Base-by-base conservation (phyloP, 2,113 vertebrate species). In the Lichenostomus cassidix region DNA sequence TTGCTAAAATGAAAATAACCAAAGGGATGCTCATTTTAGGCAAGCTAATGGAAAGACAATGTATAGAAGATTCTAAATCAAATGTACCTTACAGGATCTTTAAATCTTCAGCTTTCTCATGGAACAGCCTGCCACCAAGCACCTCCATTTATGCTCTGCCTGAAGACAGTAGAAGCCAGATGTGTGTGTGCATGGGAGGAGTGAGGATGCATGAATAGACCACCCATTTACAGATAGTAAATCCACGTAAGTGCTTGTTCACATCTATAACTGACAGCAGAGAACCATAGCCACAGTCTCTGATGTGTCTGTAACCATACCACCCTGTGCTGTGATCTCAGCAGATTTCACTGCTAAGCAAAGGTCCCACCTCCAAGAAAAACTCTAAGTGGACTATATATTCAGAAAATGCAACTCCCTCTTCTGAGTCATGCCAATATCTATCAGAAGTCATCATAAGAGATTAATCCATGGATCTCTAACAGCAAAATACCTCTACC, bases 391-490 rank as follows among this genome's bases (percentile, higher is more conserved):
- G 71, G 68, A 87, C 56, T 12, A 3, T 35, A 81, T 86, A 46
- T 7, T 80, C 8, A 2, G 64, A 75, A 95, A 89, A 81, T 49
- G 47, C 21, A 90, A 44, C 44, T 87, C 76, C 56, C 73, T 56
- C 65, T 82, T 92, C 55, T 70, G 68, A 93, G 68, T 74, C 64
- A 79, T 17, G 60, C 63, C 87, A 95, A 39, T 35, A 83, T 42
- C 68, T 85, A 93, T 41, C 44, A 1, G 39, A 86, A 88, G 18
- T 83, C 56, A 94, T 78, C 64, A 92, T 15, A 88, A 82, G n/a
- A 94, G n/a, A 84, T 78, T 75, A 92, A 87, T 80, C 67, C 39
- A 64, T 87, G 73, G 56, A 94, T 39, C 49, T 87, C 41, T 90
- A 94, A 68, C 93, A 90, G 64, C 37, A 60, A 88, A 93, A 74